Conservation (phyloP, 2,113 vertebrate species). For the Larimichthys polyactis region DNA sequence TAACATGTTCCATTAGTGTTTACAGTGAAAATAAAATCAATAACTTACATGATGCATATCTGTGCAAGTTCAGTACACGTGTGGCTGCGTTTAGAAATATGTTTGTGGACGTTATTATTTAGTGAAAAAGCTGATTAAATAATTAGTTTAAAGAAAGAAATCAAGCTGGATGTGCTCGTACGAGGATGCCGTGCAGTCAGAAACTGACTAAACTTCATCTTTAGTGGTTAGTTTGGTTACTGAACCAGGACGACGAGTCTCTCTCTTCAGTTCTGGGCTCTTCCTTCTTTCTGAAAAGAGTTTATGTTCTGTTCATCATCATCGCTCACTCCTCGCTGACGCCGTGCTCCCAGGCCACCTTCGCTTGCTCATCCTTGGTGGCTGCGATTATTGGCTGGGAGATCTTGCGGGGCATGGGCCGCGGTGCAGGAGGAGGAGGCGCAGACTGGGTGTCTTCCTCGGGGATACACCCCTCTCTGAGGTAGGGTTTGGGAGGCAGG, state of each 20-base stretch:
- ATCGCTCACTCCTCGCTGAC: slow-evolving; percentile 87
- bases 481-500: slow-evolving; percentile 92
- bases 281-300: slow-evolving; percentile 2
- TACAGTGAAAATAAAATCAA: neutral
- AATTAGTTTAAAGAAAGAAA: neutral
- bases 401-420: slow-evolving; percentile 90
- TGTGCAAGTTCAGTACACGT: neutral
- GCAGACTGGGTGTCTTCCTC: slow-evolving; percentile 83
- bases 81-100: neutral
- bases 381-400: slow-evolving; percentile 87
- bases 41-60: neutral
- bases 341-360: slow-evolving; percentile 94
- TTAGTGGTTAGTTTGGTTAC: slow-evolving; percentile 11
- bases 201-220: neutral
- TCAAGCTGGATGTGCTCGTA: neutral
- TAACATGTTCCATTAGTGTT: neutral
- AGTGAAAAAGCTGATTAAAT: neutral
- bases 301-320: neutral
- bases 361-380: slow-evolving; percentile 92
- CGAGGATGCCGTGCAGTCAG: neutral
- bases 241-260: neutral
- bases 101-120: neutral
- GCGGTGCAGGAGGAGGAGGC: slow-evolving; percentile 51
- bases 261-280: neutral
- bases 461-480: slow-evolving; percentile 91